Evolutionary conservation across 2,113 vertebrate genomes (phyloP).

Genomic region (Odontophorus gujanensis): DNA sequence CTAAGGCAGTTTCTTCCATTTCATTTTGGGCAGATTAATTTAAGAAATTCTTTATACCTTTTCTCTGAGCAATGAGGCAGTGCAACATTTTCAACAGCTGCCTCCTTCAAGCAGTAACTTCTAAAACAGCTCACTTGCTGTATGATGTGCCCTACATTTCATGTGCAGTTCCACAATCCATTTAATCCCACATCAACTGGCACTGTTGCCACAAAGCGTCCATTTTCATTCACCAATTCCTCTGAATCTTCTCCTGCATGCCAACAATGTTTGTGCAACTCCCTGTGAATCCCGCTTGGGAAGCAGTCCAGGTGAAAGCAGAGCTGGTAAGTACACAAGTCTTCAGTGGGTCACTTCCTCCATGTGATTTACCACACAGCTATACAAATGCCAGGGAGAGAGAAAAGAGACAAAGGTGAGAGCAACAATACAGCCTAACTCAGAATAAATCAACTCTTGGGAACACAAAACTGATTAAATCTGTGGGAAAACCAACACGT

Average conservation of each 20-base stretch:
- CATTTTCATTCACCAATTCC: background rate
- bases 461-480: constrained; percentile 47
- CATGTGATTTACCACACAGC: constrained; percentile 3
- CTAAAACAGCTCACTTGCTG: background rate
- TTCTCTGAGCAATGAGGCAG: background rate
- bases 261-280: background rate
- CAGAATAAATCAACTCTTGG: constrained; percentile 30
- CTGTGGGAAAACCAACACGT: background rate
- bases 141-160: background rate
- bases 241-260: background rate
- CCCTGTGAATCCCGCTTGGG: background rate
- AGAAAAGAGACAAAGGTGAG: constrained; percentile 46
- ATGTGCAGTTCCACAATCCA: background rate
- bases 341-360: background rate
- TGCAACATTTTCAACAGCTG: rapidly evolving
- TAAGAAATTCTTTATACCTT: background rate
- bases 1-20: background rate
- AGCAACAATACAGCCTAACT: background rate
- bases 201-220: background rate
- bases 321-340: background rate
- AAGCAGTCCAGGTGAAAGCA: background rate
- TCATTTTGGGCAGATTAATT: background rate
- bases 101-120: background rate
- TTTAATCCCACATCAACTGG: background rate
- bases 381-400: background rate